Evolutionary conservation across 2,797 vertebrate genomes (phyloP), one percentile per base, ranked within the genome.

Genomic region (Gallinago stenura): DNA sequence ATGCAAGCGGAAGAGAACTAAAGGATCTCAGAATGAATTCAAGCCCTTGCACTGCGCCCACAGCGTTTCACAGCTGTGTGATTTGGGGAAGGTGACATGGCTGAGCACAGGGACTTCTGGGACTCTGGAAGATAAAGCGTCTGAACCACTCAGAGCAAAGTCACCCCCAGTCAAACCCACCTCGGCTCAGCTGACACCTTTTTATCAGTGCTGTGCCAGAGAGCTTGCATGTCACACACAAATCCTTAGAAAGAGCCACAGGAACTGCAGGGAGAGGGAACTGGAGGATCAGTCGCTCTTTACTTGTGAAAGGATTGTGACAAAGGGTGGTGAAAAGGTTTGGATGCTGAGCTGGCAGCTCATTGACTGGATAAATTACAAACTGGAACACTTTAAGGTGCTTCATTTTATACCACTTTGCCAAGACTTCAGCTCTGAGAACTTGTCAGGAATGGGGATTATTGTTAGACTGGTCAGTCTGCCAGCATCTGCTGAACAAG

Each of bases 121-220:
- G 46, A 41, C 82, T 53, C 78, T 26, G 68, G 33, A 39, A 62
- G 43, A 70, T 2, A 76, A 48, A 64, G 69, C 15, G 6, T 39
- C 91, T 76, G 71, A 93, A 51, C 31, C 46, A 33, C 72, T 78
- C 68, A 2, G 53, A 53, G 71, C 89, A 94, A 96, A 95, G 95
- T 94, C 86, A 95, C 89, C 90, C 76, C 65, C 48, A 50, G 4
- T 85, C 90, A 95, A 92, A 75, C 64, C 93, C 92, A 73, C 66
- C 89, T 90, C 58, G 1, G 56, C 77, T 82, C 70, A 41, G 86
- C 81, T 89, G 81, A 94, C 90, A 87, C 82, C 39, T 64, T 35
- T 16, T 68, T 95, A 77, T 92, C 90, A 71, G 68, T 3, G 31
- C 35, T 33, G 58, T 31, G 51, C 62, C 80, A 39, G 30, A 60